Conservation (phyloP, 1,140 invertebrate species). For the Drosophila equinoxialis region DNA sequence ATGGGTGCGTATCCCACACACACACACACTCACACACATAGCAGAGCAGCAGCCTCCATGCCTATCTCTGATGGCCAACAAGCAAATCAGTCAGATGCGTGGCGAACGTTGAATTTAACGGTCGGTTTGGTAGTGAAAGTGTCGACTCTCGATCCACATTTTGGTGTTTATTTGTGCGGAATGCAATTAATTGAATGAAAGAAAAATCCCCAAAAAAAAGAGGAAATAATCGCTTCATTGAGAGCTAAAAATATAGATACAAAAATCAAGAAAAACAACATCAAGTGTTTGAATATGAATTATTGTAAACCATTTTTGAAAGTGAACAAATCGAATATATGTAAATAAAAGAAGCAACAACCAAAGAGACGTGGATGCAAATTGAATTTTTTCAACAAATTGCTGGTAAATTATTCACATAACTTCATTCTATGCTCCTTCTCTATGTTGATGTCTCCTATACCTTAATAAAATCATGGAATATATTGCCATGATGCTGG, state of each 20-base stretch:
- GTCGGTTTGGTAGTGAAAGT: conserved; percentile 80
- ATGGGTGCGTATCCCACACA: conserved; percentile 48
- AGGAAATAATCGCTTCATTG: conserved; percentile 20
- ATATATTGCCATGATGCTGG: conserved; percentile 47
- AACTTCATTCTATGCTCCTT: conserved; percentile 28
- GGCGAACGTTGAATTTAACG: conserved; percentile 82
- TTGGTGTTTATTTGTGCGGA: conserved; percentile 35
- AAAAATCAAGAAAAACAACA: conserved; percentile 8
- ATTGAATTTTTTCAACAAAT: conserved; percentile 15
- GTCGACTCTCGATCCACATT: conserved; percentile 21
- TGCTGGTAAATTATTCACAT: conserved; percentile 64
- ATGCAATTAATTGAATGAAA: conserved; percentile 30
- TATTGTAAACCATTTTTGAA: background rate
- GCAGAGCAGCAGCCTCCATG: conserved; percentile 50
- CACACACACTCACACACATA: too few species aligned
- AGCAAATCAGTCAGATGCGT: conserved; percentile 79
- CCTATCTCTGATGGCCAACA: conserved; percentile 64
- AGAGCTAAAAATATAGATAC: background rate
- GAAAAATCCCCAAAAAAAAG: conserved; percentile 10
- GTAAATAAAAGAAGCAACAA: too few species aligned
- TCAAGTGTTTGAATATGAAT: background rate
- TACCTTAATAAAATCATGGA: conserved; percentile 51
- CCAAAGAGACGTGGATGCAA: background rate
- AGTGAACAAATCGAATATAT: too few species aligned
- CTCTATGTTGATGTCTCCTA: conserved; percentile 7